Conservation (phyloP, 2,888 invertebrate genomes). For the Tiphia femorata region DNA sequence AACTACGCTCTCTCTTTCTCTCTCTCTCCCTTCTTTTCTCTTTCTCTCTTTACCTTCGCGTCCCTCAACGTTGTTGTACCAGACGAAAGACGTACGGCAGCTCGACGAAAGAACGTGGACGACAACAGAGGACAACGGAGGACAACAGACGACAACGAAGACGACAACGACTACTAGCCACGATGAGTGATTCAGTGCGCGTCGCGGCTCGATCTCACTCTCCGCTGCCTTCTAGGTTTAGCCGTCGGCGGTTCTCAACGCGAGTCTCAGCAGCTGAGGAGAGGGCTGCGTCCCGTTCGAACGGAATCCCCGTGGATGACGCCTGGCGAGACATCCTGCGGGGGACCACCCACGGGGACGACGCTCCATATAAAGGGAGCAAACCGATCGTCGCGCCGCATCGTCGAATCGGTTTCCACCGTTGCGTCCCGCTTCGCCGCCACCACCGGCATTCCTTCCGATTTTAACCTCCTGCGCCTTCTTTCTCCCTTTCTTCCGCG, state of each 20-base stretch:
- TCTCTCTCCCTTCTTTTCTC: no score
- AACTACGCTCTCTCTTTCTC: no score
- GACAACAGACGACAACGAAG: constrained; percentile 8
- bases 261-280: no score
- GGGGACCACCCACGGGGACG: constrained; percentile 66
- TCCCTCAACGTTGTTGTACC: no score
- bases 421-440: constrained; percentile 30
- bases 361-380: constrained; percentile 66
- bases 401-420: constrained; percentile 54
- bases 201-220: constrained; percentile 58
- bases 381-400: constrained; percentile 50
- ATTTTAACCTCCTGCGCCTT: constrained; percentile 50
- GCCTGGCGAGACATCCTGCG: constrained; percentile 56
- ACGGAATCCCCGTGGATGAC: constrained; percentile 53
- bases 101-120: no score
- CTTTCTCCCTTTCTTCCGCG: constrained; percentile 18
- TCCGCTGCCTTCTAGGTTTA: constrained; percentile 46
- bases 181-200: constrained; percentile 66
- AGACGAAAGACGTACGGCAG: no score
- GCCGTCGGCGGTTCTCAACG: constrained; percentile 51
- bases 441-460: constrained; percentile 32
- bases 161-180: constrained; percentile 28
- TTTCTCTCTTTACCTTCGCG: no score
- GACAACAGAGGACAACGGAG: constrained; percentile 15
- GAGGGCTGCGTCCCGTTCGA: constrained; percentile 25